Percentiles rank a stretch among this genome's conserved stretches.
These are phyloP conservation scores for Erythrolamprus reginae DNA, from an alignment of 2,113 vertebrate species.

Conservation along the genomic window DNA sequence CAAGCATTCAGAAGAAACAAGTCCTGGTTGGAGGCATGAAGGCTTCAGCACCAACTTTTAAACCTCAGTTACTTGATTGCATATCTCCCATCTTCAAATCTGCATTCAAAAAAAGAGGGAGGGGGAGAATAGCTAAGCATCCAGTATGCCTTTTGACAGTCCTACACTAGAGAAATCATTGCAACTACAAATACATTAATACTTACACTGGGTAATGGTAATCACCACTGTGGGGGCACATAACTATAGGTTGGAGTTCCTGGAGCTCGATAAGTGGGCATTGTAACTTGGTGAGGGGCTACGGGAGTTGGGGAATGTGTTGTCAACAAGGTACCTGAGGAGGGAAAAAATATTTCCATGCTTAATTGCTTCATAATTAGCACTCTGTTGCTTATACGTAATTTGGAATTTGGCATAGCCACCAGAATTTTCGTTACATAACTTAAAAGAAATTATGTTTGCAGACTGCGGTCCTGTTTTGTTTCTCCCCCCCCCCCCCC, in stretches of 20 bases:
- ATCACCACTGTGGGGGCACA: constrained; percentile 97
- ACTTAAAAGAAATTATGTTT: neutral
- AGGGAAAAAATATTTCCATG: constrained; percentile 42
- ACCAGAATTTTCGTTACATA: neutral
- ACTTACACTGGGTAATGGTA: constrained; percentile 74
- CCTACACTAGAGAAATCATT: neutral
- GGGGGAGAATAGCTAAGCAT: neutral
- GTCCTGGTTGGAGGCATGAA: constrained; percentile 84
- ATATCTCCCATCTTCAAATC: constrained; percentile 90
- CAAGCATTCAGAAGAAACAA: constrained; percentile 78
- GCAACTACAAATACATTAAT: neutral
- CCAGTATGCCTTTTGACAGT: neutral
- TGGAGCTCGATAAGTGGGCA: constrained; percentile 90
- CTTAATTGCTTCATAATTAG: neutral
- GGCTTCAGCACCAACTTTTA: constrained; percentile 88
- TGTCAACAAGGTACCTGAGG: constrained; percentile 86
- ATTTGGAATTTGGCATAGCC: neutral
- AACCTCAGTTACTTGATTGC: constrained; percentile 88
- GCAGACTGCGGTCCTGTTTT: neutral
- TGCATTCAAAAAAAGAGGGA: constrained; percentile 44
- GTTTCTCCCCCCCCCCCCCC: no score
- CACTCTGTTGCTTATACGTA: neutral
- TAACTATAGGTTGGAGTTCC: constrained; percentile 98
- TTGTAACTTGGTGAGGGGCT: constrained; percentile 86
- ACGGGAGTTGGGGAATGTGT: constrained; percentile 91